phyloP scores from a whole-genome alignment of 92 coral and sea anemone genomes.

The Ricordea florida region DNA sequence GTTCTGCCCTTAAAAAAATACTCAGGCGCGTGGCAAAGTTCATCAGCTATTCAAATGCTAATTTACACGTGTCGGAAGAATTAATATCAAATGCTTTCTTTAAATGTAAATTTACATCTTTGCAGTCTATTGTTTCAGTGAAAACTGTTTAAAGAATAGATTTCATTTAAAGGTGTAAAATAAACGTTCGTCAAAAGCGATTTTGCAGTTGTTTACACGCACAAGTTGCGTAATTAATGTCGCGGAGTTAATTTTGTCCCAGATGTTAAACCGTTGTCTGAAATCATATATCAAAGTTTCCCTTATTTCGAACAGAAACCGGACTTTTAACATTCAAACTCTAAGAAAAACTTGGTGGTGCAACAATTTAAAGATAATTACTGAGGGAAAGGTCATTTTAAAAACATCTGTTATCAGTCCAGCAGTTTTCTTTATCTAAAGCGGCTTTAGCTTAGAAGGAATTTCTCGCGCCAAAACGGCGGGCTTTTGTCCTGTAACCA shows the following conservation, averaged over 20 bases:
- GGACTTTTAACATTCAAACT: not conserved
- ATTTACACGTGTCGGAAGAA: slow-evolving; percentile 62
- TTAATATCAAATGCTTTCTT: slow-evolving; percentile 16
- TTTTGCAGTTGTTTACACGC: not conserved
- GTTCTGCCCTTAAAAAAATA: not conserved
- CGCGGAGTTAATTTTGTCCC: no score
- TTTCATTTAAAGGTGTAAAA: not conserved
- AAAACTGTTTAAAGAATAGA: not conserved
- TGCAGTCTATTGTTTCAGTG: not conserved
- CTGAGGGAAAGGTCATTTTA: not conserved
- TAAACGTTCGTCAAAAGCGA: not conserved
- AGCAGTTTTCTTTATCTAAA: not conserved
- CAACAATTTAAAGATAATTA: slow-evolving; percentile 1
- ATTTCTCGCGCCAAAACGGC: slow-evolving; percentile 87
- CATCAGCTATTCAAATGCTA: slow-evolving; percentile 58
- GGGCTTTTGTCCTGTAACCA: slow-evolving; percentile 43
- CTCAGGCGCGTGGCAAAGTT: slow-evolving; percentile 2
- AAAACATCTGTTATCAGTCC: not conserved
- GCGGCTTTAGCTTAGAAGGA: not conserved
- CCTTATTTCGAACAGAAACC: no score
- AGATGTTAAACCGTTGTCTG: no score
- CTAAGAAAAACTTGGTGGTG: not conserved
- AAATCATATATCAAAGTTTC: no score
- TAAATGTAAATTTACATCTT: slow-evolving; percentile 15
- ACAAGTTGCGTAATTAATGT: no score